phyloP scores from a whole-genome alignment of 2,888 invertebrate genomes.

The Agrypnus murinus region DNA sequence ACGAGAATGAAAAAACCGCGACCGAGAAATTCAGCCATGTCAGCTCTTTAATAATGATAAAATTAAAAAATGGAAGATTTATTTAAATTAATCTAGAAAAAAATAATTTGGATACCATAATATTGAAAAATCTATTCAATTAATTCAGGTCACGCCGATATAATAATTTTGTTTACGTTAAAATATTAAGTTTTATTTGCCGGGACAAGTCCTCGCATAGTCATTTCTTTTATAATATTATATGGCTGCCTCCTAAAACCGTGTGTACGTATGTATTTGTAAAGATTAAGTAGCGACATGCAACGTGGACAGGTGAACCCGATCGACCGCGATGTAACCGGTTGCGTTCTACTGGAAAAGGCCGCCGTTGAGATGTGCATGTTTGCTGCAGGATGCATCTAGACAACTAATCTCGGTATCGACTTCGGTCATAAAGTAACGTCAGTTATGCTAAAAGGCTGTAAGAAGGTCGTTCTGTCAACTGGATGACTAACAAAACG shows the following conservation, averaged over 20 bases:
- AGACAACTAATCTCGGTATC: slow-evolving; percentile 45
- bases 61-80: slow-evolving; percentile 26
- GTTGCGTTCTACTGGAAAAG: slow-evolving; percentile 43
- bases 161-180: slow-evolving; percentile 13
- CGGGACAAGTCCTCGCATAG: no score
- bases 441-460: slow-evolving; percentile 43
- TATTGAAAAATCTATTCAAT: slow-evolving; percentile 16
- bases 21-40: slow-evolving; percentile 24
- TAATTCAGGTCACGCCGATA: slow-evolving; percentile 11
- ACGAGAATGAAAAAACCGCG: slow-evolving; percentile 25
- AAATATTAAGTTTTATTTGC: slow-evolving; percentile 15
- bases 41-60: slow-evolving; percentile 24
- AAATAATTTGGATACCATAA: not conserved
- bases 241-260: slow-evolving; percentile 13
- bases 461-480: slow-evolving; percentile 45
- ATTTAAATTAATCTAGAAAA: slow-evolving; percentile 1
- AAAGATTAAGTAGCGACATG: slow-evolving; percentile 52
- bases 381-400: slow-evolving; percentile 46
- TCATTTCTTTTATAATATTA: not conserved
- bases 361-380: slow-evolving; percentile 47
- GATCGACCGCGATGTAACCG: slow-evolving; percentile 50
- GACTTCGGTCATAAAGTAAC: slow-evolving; percentile 46
- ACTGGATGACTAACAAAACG: slow-evolving; percentile 42
- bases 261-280: slow-evolving; percentile 43
- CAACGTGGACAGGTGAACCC: slow-evolving; percentile 50